Conservation (phyloP, 2,113 vertebrate genomes). For the Sceloporus undulatus region DNA sequence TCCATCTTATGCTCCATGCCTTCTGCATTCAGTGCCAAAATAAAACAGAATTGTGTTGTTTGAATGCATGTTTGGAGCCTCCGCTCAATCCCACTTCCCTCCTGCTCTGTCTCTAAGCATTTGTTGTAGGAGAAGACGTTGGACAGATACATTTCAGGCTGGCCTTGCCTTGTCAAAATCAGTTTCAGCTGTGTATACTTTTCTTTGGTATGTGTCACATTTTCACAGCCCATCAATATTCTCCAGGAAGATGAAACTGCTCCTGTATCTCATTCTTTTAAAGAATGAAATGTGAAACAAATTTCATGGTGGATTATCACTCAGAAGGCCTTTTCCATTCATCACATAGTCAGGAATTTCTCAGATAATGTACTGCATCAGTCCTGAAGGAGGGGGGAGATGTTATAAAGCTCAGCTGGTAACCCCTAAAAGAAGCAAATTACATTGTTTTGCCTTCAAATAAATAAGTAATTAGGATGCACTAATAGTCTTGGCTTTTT, state of each 20-base stretch:
- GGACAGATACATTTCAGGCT: rapidly evolving
- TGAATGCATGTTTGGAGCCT: no score
- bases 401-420: not conserved
- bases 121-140: not conserved
- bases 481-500: not conserved
- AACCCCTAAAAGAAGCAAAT: slow-evolving; percentile 15
- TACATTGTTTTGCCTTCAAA: slow-evolving; percentile 4
- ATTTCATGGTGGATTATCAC: not conserved
- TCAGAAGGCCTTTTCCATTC: not conserved
- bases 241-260: slow-evolving; percentile 27
- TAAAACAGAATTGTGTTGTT: no score
- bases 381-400: not conserved
- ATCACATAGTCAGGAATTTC: rapidly evolving
- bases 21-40: not conserved
- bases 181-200: not conserved
- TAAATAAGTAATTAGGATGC: slow-evolving; percentile 25
- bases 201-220: not conserved
- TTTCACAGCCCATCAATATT: not conserved
- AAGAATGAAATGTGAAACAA: not conserved
- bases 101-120: no score
- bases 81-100: not conserved
- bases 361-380: rapidly evolving
- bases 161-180: not conserved
- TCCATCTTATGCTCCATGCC: no score
- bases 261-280: slow-evolving; percentile 11